Evolutionary conservation across 2,888 invertebrate species (phyloP).

Genomic region (Zonitis immaculata): DNA sequence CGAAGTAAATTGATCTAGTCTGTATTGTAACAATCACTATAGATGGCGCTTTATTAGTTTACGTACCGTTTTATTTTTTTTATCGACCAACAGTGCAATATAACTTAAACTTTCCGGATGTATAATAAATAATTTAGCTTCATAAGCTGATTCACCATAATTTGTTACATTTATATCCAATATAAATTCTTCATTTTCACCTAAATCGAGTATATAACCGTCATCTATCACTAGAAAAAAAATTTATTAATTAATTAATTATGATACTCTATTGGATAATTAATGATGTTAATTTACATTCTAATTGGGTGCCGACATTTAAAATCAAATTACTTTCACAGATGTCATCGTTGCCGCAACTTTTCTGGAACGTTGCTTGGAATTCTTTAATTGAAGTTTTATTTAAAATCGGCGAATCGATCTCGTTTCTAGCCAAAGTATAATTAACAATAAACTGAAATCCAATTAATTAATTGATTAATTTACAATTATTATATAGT

Average conservation of each 20-base stretch:
- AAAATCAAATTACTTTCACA: constrained; percentile 80
- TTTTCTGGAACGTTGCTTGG: constrained; percentile 83
- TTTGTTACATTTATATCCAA: constrained; percentile 74
- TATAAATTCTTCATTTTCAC: constrained; percentile 71
- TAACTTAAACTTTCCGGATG: constrained; percentile 73
- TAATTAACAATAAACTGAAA: constrained; percentile 75
- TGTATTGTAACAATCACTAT: no score
- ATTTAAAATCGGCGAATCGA: constrained; percentile 82
- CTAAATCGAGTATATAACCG: constrained; percentile 49
- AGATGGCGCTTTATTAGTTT: no score
- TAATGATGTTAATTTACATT: no score
- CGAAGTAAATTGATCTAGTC: no score
- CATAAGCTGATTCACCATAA: constrained; percentile 83
- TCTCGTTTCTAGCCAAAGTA: constrained; percentile 67
- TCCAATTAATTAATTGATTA: constrained; percentile 2
- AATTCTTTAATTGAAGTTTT: constrained; percentile 76
- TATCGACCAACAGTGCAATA: constrained; percentile 57
- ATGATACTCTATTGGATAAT: constrained; percentile 18
- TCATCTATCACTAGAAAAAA: constrained; percentile 45
- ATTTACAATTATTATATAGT: no score
- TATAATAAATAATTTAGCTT: constrained; percentile 74
- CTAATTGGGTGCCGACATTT: constrained; percentile 53
- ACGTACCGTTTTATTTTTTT: constrained; percentile 56
- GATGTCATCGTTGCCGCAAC: constrained; percentile 82
- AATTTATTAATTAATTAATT: not conserved